phyloP scores from a whole-genome alignment of 1,140 invertebrate genomes.

The Diachasma alloeum region DNA sequence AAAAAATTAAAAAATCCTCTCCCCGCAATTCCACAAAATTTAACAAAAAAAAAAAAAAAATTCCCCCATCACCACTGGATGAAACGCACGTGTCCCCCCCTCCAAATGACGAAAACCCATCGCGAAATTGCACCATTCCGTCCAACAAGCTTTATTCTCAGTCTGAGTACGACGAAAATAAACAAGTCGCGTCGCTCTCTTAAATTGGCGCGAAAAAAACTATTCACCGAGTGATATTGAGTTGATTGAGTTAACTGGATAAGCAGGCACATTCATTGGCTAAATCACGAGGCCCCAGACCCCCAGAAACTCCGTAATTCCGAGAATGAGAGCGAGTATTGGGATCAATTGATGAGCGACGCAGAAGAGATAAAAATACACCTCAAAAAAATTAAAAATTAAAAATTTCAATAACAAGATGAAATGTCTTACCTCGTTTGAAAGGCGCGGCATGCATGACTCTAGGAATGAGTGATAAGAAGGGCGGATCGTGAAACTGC shows the following conservation, averaged over 20 bases:
- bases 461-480: conserved; percentile 59
- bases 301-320: background rate
- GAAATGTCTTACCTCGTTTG: conserved; percentile 59
- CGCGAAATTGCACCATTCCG: background rate
- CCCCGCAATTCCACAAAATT: no score
- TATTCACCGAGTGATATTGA: conserved; percentile 13
- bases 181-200: background rate
- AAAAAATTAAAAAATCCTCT: no score
- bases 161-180: background rate
- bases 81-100: background rate
- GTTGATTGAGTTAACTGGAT: conserved; percentile 14
- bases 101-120: background rate
- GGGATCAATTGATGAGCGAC: background rate
- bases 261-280: background rate
- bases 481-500: conserved; percentile 63
- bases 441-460: conserved; percentile 66
- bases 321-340: background rate
- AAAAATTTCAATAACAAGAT: background rate
- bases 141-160: background rate
- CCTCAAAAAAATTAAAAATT: background rate
- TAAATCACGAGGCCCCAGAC: background rate
- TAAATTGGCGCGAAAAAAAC: conserved; percentile 15
- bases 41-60: background rate
- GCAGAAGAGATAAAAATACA: background rate
- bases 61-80: no score